Percentiles rank a stretch among this genome's conserved stretches.
phyloP scores from a whole-genome alignment of 1,140 invertebrate species.

The Cherax quadricarinatus region DNA sequence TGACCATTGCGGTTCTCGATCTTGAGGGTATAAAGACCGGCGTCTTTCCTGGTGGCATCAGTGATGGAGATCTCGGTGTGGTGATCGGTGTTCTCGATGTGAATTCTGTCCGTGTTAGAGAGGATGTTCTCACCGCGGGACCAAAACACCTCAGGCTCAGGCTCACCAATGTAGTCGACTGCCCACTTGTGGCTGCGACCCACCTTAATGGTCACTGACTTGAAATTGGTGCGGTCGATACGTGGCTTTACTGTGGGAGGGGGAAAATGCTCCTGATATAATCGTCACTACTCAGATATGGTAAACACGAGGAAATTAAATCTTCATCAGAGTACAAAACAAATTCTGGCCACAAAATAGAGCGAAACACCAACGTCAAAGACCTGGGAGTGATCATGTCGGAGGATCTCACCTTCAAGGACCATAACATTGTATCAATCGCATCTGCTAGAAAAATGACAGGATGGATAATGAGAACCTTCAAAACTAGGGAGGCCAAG shows the following conservation, averaged over 20 bases:
- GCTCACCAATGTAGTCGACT: constrained; percentile 93
- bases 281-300: background rate
- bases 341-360: too few relatives aligned
- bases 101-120: constrained; percentile 87
- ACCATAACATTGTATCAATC: too few relatives aligned
- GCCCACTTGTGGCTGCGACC: constrained; percentile 95
- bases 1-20: constrained; percentile 93
- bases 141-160: constrained; percentile 90
- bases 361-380: too few relatives aligned
- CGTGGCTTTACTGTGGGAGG: constrained; percentile 72
- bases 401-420: too few relatives aligned
- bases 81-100: constrained; percentile 92
- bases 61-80: constrained; percentile 92
- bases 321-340: too few relatives aligned
- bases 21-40: constrained; percentile 92
- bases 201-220: constrained; percentile 90
- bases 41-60: constrained; percentile 90
- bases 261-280: background rate
- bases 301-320: too few relatives aligned
- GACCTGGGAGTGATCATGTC: too few relatives aligned
- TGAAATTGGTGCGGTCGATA: constrained; percentile 91
- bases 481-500: too few relatives aligned
- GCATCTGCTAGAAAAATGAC: too few relatives aligned
- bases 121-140: constrained; percentile 88
- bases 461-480: too few relatives aligned